Evolutionary conservation across 2,797 vertebrate species (phyloP).

Genomic region (Micropoecilia bifurca): DNA sequence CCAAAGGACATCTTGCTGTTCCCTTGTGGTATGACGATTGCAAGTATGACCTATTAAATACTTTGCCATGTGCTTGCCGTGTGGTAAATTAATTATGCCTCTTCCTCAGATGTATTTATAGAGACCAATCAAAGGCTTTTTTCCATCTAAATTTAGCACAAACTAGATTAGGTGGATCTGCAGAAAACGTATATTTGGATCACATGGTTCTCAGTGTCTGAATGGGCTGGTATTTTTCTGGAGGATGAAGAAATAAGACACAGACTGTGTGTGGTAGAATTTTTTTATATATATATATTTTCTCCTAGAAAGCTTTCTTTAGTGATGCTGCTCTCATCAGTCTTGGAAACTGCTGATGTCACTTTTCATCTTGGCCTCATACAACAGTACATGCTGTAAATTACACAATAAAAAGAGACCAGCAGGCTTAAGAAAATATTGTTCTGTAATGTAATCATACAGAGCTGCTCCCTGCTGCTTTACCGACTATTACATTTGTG

Average conservation of each 20-base stretch:
- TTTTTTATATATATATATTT: conserved; percentile 50
- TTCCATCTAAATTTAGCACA: conserved; percentile 39
- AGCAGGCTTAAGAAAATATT: conserved; percentile 34
- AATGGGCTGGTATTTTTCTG: conserved; percentile 51
- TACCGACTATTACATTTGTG: conserved; percentile 42
- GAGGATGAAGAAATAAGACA: conserved; percentile 32
- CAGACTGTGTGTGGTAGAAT: conserved; percentile 25
- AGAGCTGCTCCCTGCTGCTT: conserved; percentile 32
- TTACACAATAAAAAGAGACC: conserved; percentile 40
- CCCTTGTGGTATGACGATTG: conserved; percentile 33
- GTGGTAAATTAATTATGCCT: conserved; percentile 53
- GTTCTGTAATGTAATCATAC: conserved; percentile 22
- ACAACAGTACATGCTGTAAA: conserved; percentile 37
- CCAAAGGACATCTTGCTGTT: conserved; percentile 30
- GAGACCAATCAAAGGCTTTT: conserved; percentile 50
- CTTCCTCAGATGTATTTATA: conserved; percentile 47
- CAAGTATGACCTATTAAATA: conserved; percentile 38
- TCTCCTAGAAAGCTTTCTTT: conserved; percentile 44
- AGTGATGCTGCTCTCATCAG: conserved; percentile 58
- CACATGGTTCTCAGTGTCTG: conserved; percentile 16
- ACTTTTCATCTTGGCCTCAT: conserved; percentile 38
- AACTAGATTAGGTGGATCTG: conserved; percentile 23
- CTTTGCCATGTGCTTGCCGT: conserved; percentile 33
- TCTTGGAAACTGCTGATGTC: conserved; percentile 59
- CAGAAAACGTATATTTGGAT: conserved; percentile 56